phyloP scores from a whole-genome alignment of 2,113 vertebrate genomes.

The Jacana jacana region DNA sequence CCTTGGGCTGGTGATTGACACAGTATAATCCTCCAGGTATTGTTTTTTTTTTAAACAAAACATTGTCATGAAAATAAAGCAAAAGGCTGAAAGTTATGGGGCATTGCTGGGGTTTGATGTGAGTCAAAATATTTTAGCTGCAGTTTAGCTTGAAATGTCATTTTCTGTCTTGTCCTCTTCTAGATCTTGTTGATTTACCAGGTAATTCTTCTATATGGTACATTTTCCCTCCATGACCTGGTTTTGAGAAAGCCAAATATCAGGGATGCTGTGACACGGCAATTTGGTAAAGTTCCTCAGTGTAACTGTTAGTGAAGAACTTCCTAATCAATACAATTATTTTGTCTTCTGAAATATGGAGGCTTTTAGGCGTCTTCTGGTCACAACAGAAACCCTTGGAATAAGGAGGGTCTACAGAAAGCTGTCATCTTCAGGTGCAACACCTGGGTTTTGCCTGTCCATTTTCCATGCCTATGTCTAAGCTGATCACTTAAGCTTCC shows the following conservation, averaged over 20 bases:
- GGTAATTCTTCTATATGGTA: neutral
- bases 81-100: neutral
- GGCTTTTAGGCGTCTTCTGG: neutral
- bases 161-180: slow-evolving; percentile 30
- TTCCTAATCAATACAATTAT: neutral
- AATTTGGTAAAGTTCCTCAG: neutral
- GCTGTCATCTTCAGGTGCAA: neutral
- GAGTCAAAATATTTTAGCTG: neutral
- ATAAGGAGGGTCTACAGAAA: neutral
- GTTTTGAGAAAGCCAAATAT: slow-evolving; percentile 38
- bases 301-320: slow-evolving; percentile 15
- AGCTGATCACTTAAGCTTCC: neutral
- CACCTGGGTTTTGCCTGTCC: neutral
- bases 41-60: neutral
- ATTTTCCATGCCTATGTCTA: neutral
- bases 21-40: neutral
- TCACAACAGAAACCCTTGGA: neutral
- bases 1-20: neutral
- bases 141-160: neutral
- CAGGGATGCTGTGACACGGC: slow-evolving; percentile 26
- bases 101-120: neutral
- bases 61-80: neutral
- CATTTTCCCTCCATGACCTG: slow-evolving; percentile 33
- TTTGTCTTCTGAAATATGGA: slow-evolving; percentile 7
- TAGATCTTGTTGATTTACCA: neutral